phyloP scores from a whole-genome alignment of 2,797 vertebrate species.

The Eutrigla gurnardus region DNA sequence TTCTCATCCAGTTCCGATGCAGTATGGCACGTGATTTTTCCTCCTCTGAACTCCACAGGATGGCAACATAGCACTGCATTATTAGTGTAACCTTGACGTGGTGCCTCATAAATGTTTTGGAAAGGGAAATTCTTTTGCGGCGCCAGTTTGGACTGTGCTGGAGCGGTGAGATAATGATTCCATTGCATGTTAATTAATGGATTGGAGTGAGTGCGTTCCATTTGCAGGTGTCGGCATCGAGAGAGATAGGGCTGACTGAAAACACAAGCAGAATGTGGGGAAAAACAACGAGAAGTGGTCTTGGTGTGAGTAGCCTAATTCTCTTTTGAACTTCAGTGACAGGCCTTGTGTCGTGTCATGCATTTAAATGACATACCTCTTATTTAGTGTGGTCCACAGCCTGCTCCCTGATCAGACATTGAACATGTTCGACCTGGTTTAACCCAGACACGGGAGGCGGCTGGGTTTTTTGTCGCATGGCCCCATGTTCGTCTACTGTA shows the following conservation, averaged over 20 bases:
- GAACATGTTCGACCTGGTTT: conserved; percentile 4
- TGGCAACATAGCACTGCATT: conserved; percentile 70
- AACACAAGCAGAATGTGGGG: conserved; percentile 8
- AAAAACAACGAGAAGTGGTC: neutral
- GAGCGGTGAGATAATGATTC: conserved; percentile 49
- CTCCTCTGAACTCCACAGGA: conserved; percentile 72
- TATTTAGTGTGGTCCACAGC: neutral
- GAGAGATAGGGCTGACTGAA: conserved; percentile 32
- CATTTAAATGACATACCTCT: neutral
- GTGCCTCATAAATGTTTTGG: conserved; percentile 40
- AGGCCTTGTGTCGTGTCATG: neutral
- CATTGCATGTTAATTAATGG: conserved; percentile 59
- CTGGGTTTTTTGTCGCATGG: neutral
- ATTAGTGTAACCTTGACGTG: conserved; percentile 59
- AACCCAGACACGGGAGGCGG: neutral
- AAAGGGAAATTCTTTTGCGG: conserved; percentile 17
- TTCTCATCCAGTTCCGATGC: conserved; percentile 33
- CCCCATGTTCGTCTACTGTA: neutral
- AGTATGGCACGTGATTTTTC: conserved; percentile 3
- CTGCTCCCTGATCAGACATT: neutral
- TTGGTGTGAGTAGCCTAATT: conserved; percentile 11
- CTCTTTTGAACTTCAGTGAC: neutral
- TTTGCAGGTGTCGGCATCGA: conserved; percentile 47
- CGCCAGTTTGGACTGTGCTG: conserved; percentile 41
- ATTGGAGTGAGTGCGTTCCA: conserved; percentile 30